phyloP scores from a whole-genome alignment of 2,888 invertebrate genomes.

The Microctonus hyperodae region DNA sequence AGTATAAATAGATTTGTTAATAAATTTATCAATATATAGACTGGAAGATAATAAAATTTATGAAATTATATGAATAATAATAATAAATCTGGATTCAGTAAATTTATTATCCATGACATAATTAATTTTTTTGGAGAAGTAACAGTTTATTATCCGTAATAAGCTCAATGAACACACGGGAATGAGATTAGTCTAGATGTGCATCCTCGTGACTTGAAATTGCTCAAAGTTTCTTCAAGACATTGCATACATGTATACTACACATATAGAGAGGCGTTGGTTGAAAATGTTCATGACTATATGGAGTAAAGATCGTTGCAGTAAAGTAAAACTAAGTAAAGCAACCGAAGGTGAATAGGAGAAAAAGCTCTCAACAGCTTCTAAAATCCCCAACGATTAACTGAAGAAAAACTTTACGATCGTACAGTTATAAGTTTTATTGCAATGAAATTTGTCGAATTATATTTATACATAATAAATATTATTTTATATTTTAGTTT shows the following conservation, averaged over 20 bases:
- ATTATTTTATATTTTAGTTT: neutral
- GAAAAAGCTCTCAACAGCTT: neutral
- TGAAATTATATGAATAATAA: neutral
- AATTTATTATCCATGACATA: neutral
- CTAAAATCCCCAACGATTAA: conserved; percentile 4
- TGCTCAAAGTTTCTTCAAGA: conserved; percentile 3
- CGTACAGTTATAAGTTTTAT: neutral
- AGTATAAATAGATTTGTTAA: too few species aligned
- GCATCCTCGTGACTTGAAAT: conserved; percentile 11
- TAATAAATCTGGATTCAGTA: neutral
- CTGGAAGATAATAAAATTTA: neutral
- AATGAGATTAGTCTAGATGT: neutral
- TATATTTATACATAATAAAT: neutral
- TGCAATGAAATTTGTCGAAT: neutral
- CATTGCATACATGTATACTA: neutral
- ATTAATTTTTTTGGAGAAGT: conserved; percentile 5
- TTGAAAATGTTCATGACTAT: neutral
- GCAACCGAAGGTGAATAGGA: neutral
- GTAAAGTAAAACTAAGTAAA: neutral
- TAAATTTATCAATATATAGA: too few species aligned
- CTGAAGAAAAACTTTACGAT: conserved; percentile 4
- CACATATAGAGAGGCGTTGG: neutral
- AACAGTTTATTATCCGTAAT: conserved; percentile 11
- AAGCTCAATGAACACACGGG: conserved; percentile 2
- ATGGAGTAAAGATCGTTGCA: neutral